Evolutionary conservation across 2,797 vertebrate genomes (phyloP), one percentile per base, ranked within the genome.

Genomic region (Sebastes jordani): DNA sequence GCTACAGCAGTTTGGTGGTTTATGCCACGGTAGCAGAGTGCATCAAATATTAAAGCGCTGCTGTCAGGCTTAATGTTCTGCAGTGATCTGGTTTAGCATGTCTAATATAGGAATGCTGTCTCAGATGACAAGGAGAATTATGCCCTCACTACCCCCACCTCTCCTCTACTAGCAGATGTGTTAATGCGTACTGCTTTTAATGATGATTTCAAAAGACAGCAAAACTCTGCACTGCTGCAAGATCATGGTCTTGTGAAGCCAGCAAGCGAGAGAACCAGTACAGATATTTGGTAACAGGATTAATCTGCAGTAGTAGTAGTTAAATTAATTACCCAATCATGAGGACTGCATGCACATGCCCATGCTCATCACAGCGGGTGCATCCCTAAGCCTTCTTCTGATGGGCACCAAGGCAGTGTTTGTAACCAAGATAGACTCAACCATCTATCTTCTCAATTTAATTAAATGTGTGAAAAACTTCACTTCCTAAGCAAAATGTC

Each of bases 81-180:
- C 90, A 92, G 90, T 92, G 92, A 95, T 94, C 92, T 93, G 90
- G 91, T 95, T 94, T 93, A 92, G 89, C 89, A 86, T 92, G 90
- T 89, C 91, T 94, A 84, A 91, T 91, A 91, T 83, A 91, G 90
- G 90, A 93, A 93, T 85, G 80, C 82, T 86, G 86, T 90, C 90
- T 91, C 83, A 84, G 87, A 95, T 94, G 91, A 92, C 84, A 81
- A 84, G 87, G 84, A 88, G 88, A 89, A 89, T 88, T 86, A 88
- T 89, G 76, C 80, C 74, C 76, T 63, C 74, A 14, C 78, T 55
- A 52, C 86, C 81, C 83, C 74, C 65, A 56, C n/a, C 54, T 56
- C 72, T 71, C 67, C 61, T 80, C 74, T 52, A 70, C 72, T 46
- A 82, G 77, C 82, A 87, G 85, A 91, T 86, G 86, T 88, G 80